phyloP scores from a whole-genome alignment of 1,140 invertebrate genomes.

The Papilio machaon region DNA sequence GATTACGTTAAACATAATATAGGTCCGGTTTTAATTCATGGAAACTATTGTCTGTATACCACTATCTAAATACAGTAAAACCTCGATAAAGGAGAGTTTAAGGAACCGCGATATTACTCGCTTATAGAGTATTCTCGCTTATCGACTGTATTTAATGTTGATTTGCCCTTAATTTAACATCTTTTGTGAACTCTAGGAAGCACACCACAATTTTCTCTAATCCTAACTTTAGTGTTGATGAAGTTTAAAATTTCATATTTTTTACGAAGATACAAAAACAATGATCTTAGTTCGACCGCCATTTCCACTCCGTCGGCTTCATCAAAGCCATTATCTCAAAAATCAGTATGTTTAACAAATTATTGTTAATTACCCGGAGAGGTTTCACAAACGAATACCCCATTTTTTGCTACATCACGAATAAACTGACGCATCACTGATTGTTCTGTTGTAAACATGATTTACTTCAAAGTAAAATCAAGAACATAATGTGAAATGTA shows the following conservation, averaged over 20 bases:
- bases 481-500: not conserved
- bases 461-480: not conserved
- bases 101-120: too few relatives aligned
- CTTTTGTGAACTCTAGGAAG: too few relatives aligned
- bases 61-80: too few relatives aligned
- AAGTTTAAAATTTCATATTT: not conserved
- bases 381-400: constrained; percentile 46
- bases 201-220: not conserved
- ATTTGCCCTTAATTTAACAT: not conserved
- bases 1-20: not conserved
- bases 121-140: too few relatives aligned
- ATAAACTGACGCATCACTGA: constrained; percentile 27
- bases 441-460: not conserved
- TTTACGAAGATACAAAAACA: constrained; percentile 13
- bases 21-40: not conserved
- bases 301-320: constrained; percentile 56
- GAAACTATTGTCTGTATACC: too few relatives aligned
- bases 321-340: constrained; percentile 51
- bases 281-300: not conserved
- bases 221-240: not conserved
- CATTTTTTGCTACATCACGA: constrained; percentile 36
- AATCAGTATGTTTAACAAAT: constrained; percentile 68
- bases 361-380: constrained; percentile 60
- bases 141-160: not conserved
- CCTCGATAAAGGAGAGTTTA: too few relatives aligned